A percentile compares a stretch with the other conserved stretches of the same genome.
These are phyloP conservation scores for Leucoptera coffeella DNA, from an alignment of 2,888 invertebrate species.

Conservation along the genomic window DNA sequence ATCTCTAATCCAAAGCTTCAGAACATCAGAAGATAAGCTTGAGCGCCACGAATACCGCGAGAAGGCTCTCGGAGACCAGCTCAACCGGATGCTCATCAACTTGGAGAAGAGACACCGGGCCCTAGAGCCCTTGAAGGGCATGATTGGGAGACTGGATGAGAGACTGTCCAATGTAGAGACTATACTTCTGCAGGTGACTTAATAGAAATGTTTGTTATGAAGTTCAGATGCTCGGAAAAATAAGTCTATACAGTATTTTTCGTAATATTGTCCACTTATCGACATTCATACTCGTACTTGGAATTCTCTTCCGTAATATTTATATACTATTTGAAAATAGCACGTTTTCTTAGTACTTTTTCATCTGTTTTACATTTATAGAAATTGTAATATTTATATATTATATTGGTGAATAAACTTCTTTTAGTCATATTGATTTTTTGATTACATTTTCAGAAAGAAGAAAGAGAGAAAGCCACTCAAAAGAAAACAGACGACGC, in stretches of 20 bases:
- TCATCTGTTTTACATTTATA: no score
- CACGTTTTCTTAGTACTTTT: no score
- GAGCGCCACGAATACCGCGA: conserved; percentile 81
- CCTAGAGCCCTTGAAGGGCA: conserved; percentile 63
- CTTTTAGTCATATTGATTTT: neutral
- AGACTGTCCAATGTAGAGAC: conserved; percentile 71
- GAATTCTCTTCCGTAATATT: no score
- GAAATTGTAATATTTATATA: no score
- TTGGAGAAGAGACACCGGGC: conserved; percentile 68
- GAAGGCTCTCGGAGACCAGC: conserved; percentile 68
- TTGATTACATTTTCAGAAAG: conserved; percentile 34
- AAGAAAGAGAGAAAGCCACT: conserved; percentile 59
- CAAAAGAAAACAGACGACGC: conserved; percentile 58
- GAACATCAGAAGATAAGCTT: conserved; percentile 73
- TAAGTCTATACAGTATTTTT: no score
- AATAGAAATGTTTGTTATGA: no score
- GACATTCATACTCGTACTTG: no score
- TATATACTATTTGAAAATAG: no score
- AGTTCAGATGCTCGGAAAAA: no score
- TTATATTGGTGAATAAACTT: no score
- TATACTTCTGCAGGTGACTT: conserved; percentile 60
- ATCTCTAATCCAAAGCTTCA: conserved; percentile 73
- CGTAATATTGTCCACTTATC: no score
- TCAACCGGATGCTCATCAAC: conserved; percentile 65
- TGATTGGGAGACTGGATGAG: conserved; percentile 67